These are phyloP conservation scores for Melanerpes aurifrons DNA, from an alignment of 2,113 vertebrate species.

Conservation along the genomic window DNA sequence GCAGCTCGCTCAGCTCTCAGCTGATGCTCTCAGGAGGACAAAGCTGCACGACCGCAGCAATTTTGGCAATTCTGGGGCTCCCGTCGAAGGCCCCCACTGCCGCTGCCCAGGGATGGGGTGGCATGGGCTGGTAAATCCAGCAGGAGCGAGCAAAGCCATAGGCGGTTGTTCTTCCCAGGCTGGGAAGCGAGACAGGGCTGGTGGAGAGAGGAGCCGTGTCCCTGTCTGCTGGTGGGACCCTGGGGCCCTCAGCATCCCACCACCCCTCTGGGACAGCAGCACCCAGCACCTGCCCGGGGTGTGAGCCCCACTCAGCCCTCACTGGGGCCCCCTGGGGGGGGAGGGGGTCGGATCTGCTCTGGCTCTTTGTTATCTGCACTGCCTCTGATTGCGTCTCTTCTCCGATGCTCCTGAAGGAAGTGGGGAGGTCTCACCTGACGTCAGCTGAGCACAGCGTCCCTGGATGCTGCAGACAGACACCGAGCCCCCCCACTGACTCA, in stretches of 20 bases:
- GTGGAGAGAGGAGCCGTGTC: background rate
- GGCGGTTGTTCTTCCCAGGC: background rate
- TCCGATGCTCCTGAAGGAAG: background rate
- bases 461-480: background rate
- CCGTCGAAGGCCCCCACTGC: accelerated
- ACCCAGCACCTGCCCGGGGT: background rate
- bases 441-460: background rate
- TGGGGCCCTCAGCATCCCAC: background rate
- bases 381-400: background rate
- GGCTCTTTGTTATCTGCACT: background rate
- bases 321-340: too few relatives aligned
- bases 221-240: background rate
- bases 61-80: accelerated
- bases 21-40: too few relatives aligned
- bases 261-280: background rate
- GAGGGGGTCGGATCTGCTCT: background rate
- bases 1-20: background rate
- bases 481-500: background rate
- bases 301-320: background rate
- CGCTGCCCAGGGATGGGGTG: background rate
- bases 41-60: accelerated
- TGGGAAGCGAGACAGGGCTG: background rate
- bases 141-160: background rate
- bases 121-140: background rate
- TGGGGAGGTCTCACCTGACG: background rate